Conservation (phyloP, 2,113 vertebrate genomes). For the Nettapus auritus region DNA sequence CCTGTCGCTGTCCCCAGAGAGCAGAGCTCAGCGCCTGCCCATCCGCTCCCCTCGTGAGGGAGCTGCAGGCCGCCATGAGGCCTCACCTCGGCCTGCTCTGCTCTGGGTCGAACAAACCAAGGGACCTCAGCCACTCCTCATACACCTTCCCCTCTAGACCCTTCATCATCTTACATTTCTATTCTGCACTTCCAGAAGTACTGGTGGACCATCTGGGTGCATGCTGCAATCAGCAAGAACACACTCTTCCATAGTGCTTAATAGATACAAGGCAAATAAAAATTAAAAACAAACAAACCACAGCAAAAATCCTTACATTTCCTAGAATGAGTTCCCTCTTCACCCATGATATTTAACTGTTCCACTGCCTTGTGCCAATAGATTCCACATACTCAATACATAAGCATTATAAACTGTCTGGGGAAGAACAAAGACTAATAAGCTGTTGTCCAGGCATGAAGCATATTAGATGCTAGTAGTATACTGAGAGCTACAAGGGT, state of each 20-base stretch:
- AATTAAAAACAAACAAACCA: not conserved
- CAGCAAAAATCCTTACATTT: not conserved
- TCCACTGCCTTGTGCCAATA: not conserved
- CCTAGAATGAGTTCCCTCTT: not conserved
- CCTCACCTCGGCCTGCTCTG: not conserved
- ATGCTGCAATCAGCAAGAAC: not conserved
- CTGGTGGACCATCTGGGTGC: rapidly evolving
- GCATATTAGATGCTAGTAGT: not conserved
- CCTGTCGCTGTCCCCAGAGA: not conserved
- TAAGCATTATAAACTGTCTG: not conserved
- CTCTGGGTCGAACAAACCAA: not conserved
- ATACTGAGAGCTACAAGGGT: not conserved
- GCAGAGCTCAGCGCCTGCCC: not conserved
- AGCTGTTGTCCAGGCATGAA: not conserved
- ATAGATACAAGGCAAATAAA: not conserved
- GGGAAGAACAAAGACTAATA: not conserved
- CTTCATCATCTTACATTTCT: not conserved
- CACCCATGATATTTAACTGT: not conserved
- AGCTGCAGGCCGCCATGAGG: not conserved
- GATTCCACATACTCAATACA: not conserved
- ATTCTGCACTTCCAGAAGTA: not conserved
- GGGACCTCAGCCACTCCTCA: not conserved
- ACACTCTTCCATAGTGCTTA: not conserved
- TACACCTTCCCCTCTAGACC: not conserved
- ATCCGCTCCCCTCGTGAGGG: not conserved